Evolutionary conservation across 2,113 vertebrate genomes (phyloP), one percentile per base, ranked within the genome.

Genomic region (Corythornis vintsioides): DNA sequence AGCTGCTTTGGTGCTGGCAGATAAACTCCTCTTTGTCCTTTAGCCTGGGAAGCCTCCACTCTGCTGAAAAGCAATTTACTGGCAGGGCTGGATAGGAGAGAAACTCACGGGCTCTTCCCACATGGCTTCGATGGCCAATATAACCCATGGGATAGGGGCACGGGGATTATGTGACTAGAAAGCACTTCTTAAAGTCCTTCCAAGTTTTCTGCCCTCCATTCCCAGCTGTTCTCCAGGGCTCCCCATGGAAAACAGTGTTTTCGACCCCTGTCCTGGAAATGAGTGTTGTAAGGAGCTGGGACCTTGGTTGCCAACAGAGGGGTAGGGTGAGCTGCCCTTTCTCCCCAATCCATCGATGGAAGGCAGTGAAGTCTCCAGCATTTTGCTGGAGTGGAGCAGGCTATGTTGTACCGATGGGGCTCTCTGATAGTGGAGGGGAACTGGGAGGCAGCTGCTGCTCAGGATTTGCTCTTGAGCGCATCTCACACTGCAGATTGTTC

Each of bases 11-110:
- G 89, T 77, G 89, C 83, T 94, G 93, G 92, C 91, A 94, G 84
- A 92, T 92, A 66, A 92, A 82, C 22, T 91, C 85, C 85, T 92
- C 93, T 96, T 95, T 95, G 94, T 96, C 93, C 92, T 88, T 83
- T 47, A 15, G 79, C 90, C 90, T 91, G 90, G 82, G 92, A 95
- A 95, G 90, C 70, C 42, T 83, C 88, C 42, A 5, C 38, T 13
- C 59, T 2, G 71, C 93, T 79, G 77, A 43, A 77, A 86, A 88
- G 65, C 86, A 2, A 71, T 83, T 95, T 88, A 40, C 65, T 57
- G 95, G 66, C 74, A 61, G 78, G 43, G 89, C 66, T 74, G 91
- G 63, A 6, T 76, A 6, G 4, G 79, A 79, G 48, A 91, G 71
- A 63, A 70, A 33, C 2, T 2, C 70, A 1, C 3, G 2, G 78